These are phyloP conservation scores for Microcebus lehilahytsara DNA, from an alignment of 2,113 vertebrate genomes.

Conservation along the genomic window DNA sequence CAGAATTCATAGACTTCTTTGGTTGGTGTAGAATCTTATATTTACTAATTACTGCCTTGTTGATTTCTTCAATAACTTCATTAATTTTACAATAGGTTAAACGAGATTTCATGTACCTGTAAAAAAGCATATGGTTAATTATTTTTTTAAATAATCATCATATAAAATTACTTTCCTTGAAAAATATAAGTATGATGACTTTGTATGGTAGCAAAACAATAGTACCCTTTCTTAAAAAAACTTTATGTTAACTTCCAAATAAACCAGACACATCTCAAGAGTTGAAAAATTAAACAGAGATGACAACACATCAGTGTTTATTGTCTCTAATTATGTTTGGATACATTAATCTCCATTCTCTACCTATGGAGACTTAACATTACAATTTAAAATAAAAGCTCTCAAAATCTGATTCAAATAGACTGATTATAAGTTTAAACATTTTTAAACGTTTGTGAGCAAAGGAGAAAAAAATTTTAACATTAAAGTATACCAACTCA, in stretches of 20 bases:
- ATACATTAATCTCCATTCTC: background rate
- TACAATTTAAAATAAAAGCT: slow-evolving; percentile 11
- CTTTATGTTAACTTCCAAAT: slow-evolving; percentile 10
- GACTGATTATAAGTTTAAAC: background rate
- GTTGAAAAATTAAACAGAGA: background rate
- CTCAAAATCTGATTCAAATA: slow-evolving; percentile 14
- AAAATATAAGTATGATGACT: background rate
- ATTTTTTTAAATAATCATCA: slow-evolving; percentile 1
- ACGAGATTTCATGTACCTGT: slow-evolving; percentile 82
- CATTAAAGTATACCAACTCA: background rate
- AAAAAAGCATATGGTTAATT: slow-evolving; percentile 25
- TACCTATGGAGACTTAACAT: background rate
- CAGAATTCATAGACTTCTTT: slow-evolving; percentile 80
- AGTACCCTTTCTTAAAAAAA: background rate
- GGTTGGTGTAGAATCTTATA: slow-evolving; percentile 91
- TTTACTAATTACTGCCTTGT: slow-evolving; percentile 87
- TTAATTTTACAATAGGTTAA: slow-evolving; percentile 90
- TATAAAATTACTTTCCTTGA: slow-evolving; percentile 32
- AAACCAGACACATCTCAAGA: background rate
- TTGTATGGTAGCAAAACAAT: background rate
- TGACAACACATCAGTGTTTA: background rate
- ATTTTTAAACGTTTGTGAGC: slow-evolving; percentile 9
- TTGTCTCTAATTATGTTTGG: background rate
- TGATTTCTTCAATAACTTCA: slow-evolving; percentile 86
- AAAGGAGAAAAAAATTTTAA: background rate